A percentile compares a stretch with the other conserved stretches of the same genome.
phyloP scores from a whole-genome alignment of 2,888 invertebrate genomes.

The Athrips mouffetella region DNA sequence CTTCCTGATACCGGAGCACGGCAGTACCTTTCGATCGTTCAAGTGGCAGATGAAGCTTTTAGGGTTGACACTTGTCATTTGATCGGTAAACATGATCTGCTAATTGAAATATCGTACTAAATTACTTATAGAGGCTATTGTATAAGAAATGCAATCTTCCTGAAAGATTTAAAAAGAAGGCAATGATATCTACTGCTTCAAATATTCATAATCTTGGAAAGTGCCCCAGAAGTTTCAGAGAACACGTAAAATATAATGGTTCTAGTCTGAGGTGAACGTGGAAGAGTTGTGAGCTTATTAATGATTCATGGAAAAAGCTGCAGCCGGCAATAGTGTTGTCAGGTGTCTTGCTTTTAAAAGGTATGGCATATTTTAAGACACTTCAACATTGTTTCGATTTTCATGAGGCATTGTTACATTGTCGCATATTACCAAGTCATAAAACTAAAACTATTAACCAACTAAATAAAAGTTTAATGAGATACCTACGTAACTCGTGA shows the following conservation, averaged over 20 bases:
- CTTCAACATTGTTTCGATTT: no score
- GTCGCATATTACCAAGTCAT: no score
- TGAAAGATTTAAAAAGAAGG: neutral
- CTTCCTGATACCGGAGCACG: conserved; percentile 75
- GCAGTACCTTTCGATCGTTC: conserved; percentile 79
- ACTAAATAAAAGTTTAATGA: no score
- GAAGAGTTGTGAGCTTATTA: conserved; percentile 31
- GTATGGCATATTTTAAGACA: neutral
- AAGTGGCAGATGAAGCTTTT: conserved; percentile 78
- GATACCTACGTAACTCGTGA: no score
- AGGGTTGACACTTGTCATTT: conserved; percentile 55
- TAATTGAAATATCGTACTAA: conserved; percentile 7
- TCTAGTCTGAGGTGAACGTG: conserved; percentile 11
- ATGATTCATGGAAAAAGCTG: conserved; percentile 30
- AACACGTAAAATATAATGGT: conserved; percentile 14
- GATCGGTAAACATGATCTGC: conserved; percentile 10
- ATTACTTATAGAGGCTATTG: neutral
- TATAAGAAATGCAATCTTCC: neutral
- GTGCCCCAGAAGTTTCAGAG: conserved; percentile 10
- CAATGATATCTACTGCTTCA: neutral
- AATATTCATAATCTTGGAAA: conserved; percentile 10
- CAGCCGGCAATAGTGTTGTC: conserved; percentile 3
- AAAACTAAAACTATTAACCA: no score
- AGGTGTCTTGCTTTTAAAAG: conserved; percentile 6
- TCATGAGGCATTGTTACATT: no score